phyloP scores from a whole-genome alignment of 2,888 invertebrate genomes.

The Sinopyrophorus schimmeli region DNA sequence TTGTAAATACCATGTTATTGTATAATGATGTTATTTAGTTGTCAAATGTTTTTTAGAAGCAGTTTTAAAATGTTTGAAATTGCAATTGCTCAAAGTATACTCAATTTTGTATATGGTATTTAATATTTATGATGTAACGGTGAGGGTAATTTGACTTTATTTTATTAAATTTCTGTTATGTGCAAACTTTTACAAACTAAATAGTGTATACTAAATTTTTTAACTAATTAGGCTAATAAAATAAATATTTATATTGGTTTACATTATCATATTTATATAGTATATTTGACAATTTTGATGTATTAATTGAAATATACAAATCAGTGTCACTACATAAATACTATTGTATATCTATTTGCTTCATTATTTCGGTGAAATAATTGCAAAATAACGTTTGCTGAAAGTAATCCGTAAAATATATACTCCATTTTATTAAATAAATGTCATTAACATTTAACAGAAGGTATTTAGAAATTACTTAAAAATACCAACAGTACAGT shows the following conservation, averaged over 20 bases:
- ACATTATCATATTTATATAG: slow-evolving; percentile 8
- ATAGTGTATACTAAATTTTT: too few relatives aligned
- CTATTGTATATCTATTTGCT: not conserved
- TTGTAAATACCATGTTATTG: slow-evolving; percentile 37
- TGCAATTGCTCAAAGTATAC: slow-evolving; percentile 33
- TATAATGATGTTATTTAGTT: slow-evolving; percentile 32
- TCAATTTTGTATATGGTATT: slow-evolving; percentile 31
- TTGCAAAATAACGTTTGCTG: too few relatives aligned
- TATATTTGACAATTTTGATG: slow-evolving; percentile 13
- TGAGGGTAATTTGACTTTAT: slow-evolving; percentile 26
- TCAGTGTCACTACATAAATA: slow-evolving; percentile 4
- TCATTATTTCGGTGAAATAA: too few relatives aligned
- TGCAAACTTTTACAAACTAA: slow-evolving; percentile 7
- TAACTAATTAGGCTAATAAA: not conserved
- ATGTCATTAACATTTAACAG: too few relatives aligned
- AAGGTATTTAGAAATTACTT: too few relatives aligned
- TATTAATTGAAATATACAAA: slow-evolving; percentile 11
- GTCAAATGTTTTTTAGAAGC: slow-evolving; percentile 25
- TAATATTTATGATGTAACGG: slow-evolving; percentile 28
- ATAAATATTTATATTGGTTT: not conserved
- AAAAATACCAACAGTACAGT: too few relatives aligned
- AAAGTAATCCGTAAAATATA: too few relatives aligned
- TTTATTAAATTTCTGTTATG: too few relatives aligned
- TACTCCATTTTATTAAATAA: too few relatives aligned
- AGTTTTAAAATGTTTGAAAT: slow-evolving; percentile 19